Evolutionary conservation across 2,113 vertebrate genomes (phyloP).

Genomic region (Sigmodon hispidus): DNA sequence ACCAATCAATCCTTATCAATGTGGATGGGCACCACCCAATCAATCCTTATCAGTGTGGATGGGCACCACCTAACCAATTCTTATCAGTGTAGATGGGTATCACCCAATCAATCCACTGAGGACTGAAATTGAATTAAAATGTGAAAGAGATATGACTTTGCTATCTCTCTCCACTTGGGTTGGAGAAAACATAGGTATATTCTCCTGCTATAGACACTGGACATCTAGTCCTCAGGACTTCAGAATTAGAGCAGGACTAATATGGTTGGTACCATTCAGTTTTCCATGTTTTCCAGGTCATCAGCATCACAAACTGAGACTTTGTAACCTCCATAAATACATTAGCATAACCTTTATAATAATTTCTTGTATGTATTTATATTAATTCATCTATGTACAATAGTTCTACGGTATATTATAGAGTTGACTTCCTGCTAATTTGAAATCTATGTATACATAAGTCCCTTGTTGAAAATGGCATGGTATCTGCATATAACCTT

Average conservation of each 20-base stretch:
- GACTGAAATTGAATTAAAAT: not conserved
- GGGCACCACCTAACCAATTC: too few species aligned
- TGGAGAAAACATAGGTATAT: too few species aligned
- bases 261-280: accelerated
- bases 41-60: not conserved
- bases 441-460: not conserved
- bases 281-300: not conserved
- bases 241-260: not conserved
- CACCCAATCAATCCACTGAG: not conserved
- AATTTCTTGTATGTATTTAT: not conserved
- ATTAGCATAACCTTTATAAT: not conserved
- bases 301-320: not conserved
- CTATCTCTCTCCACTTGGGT: not conserved
- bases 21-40: not conserved
- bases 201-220: not conserved
- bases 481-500: not conserved
- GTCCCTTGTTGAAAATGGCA: not conserved
- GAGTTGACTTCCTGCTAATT: not conserved
- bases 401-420: not conserved
- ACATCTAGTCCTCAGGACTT: not conserved
- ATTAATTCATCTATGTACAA: too few species aligned
- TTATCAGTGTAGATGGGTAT: not conserved
- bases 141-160: not conserved
- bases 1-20: not conserved
- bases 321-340: not conserved